Percentiles rank a stretch among this genome's conserved stretches.
Conservation (phyloP, 2,888 invertebrate genomes). For the Hydraecia micacea region DNA sequence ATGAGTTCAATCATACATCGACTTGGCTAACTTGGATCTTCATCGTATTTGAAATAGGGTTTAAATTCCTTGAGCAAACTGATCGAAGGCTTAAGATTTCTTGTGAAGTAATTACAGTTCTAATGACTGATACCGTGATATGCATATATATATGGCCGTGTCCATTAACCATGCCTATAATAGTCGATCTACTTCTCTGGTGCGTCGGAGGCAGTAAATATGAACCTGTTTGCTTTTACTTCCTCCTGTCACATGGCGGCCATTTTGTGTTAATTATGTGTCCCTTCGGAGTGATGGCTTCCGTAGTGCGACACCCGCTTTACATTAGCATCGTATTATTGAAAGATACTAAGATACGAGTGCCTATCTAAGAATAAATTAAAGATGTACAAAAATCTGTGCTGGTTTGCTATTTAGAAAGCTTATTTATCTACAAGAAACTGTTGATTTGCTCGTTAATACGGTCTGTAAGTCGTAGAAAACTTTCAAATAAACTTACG, state of each 20-base stretch:
- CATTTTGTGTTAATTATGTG: slow-evolving; percentile 41
- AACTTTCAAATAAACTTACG: not conserved
- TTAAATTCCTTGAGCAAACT: not conserved
- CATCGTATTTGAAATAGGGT: not conserved
- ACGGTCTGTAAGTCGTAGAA: not conserved
- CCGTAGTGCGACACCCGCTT: slow-evolving; percentile 18
- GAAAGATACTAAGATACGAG: slow-evolving; percentile 15
- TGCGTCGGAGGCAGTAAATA: slow-evolving; percentile 23
- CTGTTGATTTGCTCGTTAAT: not conserved
- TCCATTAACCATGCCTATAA: slow-evolving; percentile 22
- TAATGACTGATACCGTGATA: slow-evolving; percentile 17
- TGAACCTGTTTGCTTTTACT: slow-evolving; percentile 46
- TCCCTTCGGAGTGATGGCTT: slow-evolving; percentile 43
- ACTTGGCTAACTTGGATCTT: not conserved
- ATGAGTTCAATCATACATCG: not conserved
- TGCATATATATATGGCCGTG: slow-evolving; percentile 6
- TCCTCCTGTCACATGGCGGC: slow-evolving; percentile 31
- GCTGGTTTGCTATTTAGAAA: not conserved
- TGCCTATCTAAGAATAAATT: slow-evolving; percentile 9
- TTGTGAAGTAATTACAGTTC: slow-evolving; percentile 14
- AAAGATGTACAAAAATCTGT: not conserved
- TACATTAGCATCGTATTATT: slow-evolving; percentile 25
- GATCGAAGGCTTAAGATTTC: slow-evolving; percentile 1
- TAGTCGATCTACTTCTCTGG: slow-evolving; percentile 16
- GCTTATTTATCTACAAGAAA: not conserved